A percentile compares a stretch with the other conserved stretches of the same genome.
Conservation (phyloP, 2,888 invertebrate genomes). For the Leptopilina syphax region DNA sequence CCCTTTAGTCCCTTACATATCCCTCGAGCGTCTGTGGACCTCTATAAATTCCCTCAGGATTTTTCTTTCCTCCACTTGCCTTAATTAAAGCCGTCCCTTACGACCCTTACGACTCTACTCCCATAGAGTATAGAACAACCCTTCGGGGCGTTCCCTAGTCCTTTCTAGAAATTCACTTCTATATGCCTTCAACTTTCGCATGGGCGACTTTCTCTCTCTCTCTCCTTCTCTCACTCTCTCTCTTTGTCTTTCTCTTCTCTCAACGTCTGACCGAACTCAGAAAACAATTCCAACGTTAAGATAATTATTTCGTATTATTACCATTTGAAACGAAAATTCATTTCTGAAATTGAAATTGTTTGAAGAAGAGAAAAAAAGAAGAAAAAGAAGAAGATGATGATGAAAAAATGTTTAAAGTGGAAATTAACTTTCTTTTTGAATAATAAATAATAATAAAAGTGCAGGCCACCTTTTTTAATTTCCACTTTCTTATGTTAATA, state of each 20-base stretch:
- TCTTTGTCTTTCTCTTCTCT: neutral
- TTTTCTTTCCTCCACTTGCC: conserved; percentile 76
- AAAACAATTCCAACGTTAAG: neutral
- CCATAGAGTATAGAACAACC: conserved; percentile 58
- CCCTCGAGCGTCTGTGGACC: conserved; percentile 60
- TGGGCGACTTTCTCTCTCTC: conserved; percentile 43
- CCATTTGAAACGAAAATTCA: conserved; percentile 47
- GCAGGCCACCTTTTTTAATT: too few relatives aligned
- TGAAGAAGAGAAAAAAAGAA: too few relatives aligned
- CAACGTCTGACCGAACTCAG: conserved; percentile 7
- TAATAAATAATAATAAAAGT: too few relatives aligned
- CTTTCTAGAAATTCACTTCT: conserved; percentile 46
- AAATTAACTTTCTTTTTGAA: too few relatives aligned
- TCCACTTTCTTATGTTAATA: too few relatives aligned
- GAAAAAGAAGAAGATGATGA: too few relatives aligned
- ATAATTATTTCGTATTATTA: conserved; percentile 11
- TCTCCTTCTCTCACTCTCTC: neutral
- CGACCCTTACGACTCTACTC: conserved; percentile 64
- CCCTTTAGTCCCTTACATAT: conserved; percentile 49
- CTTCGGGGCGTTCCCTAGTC: conserved; percentile 50
- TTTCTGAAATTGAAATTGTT: too few relatives aligned
- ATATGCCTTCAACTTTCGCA: conserved; percentile 13
- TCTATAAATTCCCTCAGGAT: conserved; percentile 76
- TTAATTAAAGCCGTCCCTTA: conserved; percentile 75
- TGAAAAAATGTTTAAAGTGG: too few relatives aligned